phyloP scores from a whole-genome alignment of 2,888 invertebrate species.

The Bhutanitis thaidina region DNA sequence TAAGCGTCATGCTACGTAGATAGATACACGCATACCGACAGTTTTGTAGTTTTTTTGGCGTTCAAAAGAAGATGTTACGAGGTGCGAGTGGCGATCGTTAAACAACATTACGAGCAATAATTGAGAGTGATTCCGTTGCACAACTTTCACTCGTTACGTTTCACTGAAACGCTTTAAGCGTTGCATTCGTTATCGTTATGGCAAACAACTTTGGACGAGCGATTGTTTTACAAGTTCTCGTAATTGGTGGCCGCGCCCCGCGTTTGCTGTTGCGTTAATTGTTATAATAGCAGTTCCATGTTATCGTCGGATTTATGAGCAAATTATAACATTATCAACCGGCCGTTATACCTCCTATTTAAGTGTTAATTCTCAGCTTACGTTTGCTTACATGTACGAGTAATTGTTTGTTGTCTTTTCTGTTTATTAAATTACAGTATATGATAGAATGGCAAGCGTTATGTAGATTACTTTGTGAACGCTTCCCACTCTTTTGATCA shows the following conservation, averaged over 20 bases:
- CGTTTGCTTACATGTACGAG: too few species aligned
- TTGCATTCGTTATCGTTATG: constrained; percentile 4
- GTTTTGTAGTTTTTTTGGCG: background rate
- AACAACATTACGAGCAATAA: constrained; percentile 20
- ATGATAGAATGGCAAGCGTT: too few species aligned
- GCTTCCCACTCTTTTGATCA: too few species aligned
- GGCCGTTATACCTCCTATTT: background rate
- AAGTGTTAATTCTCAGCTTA: too few species aligned
- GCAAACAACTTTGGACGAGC: constrained; percentile 6
- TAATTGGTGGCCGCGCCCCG: constrained; percentile 11
- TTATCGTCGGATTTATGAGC: constrained; percentile 7
- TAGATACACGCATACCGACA: too few species aligned
- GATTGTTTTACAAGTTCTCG: too few species aligned
- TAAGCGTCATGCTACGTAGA: too few species aligned
- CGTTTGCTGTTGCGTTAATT: constrained; percentile 10
- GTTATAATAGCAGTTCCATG: constrained; percentile 3
- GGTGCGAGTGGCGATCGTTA: constrained; percentile 17
- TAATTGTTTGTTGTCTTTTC: too few species aligned
- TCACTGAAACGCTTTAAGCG: constrained; percentile 14
- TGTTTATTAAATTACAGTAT: too few species aligned
- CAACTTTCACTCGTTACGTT: constrained; percentile 27
- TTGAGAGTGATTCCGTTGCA: constrained; percentile 26
- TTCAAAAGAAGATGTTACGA: constrained; percentile 17
- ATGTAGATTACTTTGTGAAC: too few species aligned
- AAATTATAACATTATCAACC: constrained; percentile 11